A percentile compares a stretch with the other conserved stretches of the same genome.
Conservation (phyloP, 2,797 vertebrate species). For the Sebastes melanostomus region DNA sequence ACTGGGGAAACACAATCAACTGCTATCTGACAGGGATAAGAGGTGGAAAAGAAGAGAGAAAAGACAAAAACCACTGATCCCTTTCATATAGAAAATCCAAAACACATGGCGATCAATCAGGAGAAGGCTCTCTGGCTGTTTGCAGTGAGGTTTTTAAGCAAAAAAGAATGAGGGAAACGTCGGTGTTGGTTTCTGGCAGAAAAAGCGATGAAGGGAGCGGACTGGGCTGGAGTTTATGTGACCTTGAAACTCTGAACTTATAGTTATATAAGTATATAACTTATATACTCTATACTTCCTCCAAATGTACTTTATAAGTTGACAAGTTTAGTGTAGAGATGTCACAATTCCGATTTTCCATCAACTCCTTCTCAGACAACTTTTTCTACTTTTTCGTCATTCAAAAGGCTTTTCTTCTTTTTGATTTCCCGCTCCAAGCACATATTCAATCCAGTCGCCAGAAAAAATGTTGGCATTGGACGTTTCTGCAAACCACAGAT, state of each 20-base stretch:
- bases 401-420: background rate
- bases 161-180: background rate
- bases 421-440: background rate
- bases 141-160: background rate
- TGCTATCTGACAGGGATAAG: slow-evolving; percentile 34
- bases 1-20: slow-evolving; percentile 45
- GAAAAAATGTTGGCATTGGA: too few relatives aligned
- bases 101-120: slow-evolving; percentile 18
- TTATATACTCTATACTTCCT: background rate
- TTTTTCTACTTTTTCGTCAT: background rate
- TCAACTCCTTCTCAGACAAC: background rate
- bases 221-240: background rate
- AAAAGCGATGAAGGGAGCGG: background rate
- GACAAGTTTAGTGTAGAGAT: background rate
- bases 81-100: slow-evolving; percentile 24
- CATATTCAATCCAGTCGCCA: background rate
- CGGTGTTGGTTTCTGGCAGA: background rate
- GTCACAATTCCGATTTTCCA: background rate
- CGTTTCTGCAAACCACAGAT: too few relatives aligned
- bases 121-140: background rate
- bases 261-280: too few relatives aligned
- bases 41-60: slow-evolving; percentile 8
- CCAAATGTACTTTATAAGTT: background rate
- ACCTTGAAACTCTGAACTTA: background rate
- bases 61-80: slow-evolving; percentile 14